phyloP scores from a whole-genome alignment of 2,113 vertebrate species.

The Vidua chalybeata region DNA sequence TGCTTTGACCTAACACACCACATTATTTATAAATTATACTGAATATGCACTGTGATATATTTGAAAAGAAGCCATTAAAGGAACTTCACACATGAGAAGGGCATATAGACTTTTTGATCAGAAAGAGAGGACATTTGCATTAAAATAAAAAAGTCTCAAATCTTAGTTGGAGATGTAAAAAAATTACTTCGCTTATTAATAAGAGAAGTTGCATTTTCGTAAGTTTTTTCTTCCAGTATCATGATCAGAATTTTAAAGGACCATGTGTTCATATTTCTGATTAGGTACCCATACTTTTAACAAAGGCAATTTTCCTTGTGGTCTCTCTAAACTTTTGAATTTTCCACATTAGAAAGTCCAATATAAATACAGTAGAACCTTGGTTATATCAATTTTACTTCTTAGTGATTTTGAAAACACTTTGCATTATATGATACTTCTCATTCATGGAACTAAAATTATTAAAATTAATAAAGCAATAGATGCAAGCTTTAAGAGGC shows the following conservation, averaged over 20 bases:
- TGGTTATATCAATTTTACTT: neutral
- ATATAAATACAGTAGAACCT: neutral
- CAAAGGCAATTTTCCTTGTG: neutral
- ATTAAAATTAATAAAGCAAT: neutral
- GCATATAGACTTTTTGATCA: constrained; percentile 2
- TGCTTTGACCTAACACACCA: constrained; percentile 12
- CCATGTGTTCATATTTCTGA: neutral
- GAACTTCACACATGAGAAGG: neutral
- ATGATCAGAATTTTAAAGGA: neutral
- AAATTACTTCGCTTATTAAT: neutral
- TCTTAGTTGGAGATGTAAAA: neutral
- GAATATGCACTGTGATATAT: constrained; percentile 38
- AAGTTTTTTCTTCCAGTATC: neutral
- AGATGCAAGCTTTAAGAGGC: neutral
- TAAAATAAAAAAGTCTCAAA: neutral
- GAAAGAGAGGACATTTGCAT: neutral
- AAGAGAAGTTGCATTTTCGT: neutral
- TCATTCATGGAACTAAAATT: neutral
- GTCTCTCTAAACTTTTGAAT: neutral
- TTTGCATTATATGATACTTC: neutral
- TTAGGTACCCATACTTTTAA: neutral
- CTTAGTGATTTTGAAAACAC: neutral
- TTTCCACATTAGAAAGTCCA: neutral
- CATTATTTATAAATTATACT: constrained; percentile 63
- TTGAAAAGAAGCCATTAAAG: constrained; percentile 41